These are phyloP conservation scores for Propithecus coquereli DNA, from an alignment of 2,113 vertebrate species.

Conservation along the genomic window DNA sequence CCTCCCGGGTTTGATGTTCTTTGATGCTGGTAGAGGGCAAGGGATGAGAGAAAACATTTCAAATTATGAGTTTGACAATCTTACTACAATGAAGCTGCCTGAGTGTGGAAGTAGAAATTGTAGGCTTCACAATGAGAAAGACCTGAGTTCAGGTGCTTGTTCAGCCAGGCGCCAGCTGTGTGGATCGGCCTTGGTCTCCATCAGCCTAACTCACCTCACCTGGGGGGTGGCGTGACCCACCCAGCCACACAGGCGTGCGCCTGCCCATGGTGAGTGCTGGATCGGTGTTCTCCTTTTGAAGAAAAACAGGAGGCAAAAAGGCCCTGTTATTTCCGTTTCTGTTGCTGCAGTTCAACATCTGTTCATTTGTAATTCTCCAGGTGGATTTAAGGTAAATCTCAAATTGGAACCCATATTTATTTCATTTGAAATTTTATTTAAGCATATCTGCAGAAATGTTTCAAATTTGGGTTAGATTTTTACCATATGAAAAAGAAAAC, in stretches of 20 bases:
- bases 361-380: background rate
- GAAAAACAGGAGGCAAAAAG: background rate
- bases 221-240: background rate
- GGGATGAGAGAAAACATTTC: background rate
- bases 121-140: background rate
- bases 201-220: background rate
- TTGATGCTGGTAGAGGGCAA: background rate
- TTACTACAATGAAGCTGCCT: background rate
- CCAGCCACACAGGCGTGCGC: background rate
- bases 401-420: background rate
- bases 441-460: background rate
- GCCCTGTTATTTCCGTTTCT: background rate
- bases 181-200: accelerated
- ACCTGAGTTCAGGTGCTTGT: background rate
- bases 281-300: background rate
- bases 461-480: background rate
- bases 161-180: background rate
- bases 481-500: background rate
- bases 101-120: background rate
- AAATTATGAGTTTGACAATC: background rate
- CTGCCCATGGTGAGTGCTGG: background rate
- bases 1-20: background rate
- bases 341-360: background rate
- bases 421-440: slow-evolving; percentile 1
- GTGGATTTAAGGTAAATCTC: background rate